phyloP scores from a whole-genome alignment of 2,888 invertebrate genomes.

The Cerastis rubricosa region DNA sequence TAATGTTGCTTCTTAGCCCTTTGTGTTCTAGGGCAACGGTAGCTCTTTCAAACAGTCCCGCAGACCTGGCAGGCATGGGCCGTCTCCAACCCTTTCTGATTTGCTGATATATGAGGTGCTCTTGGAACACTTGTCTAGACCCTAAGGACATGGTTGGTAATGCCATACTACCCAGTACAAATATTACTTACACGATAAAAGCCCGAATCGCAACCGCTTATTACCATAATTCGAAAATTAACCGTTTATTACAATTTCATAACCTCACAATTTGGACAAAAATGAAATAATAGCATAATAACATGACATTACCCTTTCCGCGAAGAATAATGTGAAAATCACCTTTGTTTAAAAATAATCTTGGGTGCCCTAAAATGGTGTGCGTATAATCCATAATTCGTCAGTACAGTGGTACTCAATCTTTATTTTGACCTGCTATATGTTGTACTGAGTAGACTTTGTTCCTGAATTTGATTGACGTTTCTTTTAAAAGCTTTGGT shows the following conservation, averaged over 20 bases:
- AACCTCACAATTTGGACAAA: slow-evolving; percentile 27
- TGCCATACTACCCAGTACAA: neutral
- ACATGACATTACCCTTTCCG: slow-evolving; percentile 37
- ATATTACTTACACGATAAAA: neutral
- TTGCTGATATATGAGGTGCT: too few species aligned
- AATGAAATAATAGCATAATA: slow-evolving; percentile 39
- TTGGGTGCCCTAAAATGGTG: slow-evolving; percentile 37
- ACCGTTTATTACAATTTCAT: slow-evolving; percentile 23
- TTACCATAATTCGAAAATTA: slow-evolving; percentile 32
- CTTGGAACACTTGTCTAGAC: neutral
- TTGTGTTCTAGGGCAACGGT: too few species aligned
- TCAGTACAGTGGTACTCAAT: slow-evolving; percentile 17
- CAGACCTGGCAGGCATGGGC: too few species aligned
- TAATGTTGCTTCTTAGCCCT: too few species aligned
- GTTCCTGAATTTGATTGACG: neutral
- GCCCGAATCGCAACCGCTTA: neutral
- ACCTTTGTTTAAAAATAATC: slow-evolving; percentile 36
- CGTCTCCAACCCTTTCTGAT: too few species aligned
- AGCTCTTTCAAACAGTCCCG: too few species aligned
- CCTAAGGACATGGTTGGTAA: neutral
- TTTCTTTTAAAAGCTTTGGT: neutral
- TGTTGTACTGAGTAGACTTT: too few species aligned
- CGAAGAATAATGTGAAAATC: slow-evolving; percentile 27
- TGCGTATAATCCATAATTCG: slow-evolving; percentile 50
- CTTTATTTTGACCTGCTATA: neutral